Evolutionary conservation across 1,140 invertebrate genomes (phyloP).

Genomic region (Helicoverpa armigera): DNA sequence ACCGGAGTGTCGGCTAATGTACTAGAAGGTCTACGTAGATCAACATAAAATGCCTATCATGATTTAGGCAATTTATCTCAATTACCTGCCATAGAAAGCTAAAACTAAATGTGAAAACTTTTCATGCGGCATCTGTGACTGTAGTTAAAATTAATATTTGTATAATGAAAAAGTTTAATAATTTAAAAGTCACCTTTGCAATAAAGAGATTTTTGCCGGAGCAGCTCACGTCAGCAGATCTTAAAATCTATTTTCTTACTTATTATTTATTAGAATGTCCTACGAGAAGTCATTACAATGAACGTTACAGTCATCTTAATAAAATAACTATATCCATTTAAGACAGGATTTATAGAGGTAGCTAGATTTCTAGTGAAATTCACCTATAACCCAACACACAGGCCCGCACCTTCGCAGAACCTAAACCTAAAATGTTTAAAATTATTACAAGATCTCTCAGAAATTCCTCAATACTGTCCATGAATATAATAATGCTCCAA

Average conservation of each 20-base stretch:
- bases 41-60: neutral
- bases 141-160: neutral
- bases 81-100: slow-evolving; percentile 1
- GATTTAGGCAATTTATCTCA: slow-evolving; percentile 15
- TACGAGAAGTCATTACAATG: too few species aligned
- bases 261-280: too few species aligned
- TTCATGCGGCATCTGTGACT: neutral
- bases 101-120: slow-evolving; percentile 2
- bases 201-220: neutral
- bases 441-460: neutral
- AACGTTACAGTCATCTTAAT: too few species aligned
- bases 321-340: too few species aligned
- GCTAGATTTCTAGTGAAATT: too few species aligned
- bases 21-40: slow-evolving; percentile 3
- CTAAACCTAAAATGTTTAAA: neutral
- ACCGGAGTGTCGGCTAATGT: neutral
- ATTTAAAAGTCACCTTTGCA: neutral
- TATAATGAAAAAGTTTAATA: neutral
- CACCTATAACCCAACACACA: too few species aligned
- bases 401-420: neutral
- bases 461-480: neutral
- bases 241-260: too few species aligned
- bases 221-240: too few species aligned
- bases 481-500: neutral
- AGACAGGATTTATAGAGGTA: too few species aligned